Evolutionary conservation across 2,113 vertebrate species (phyloP).

Genomic region (Phyllostomus discolor): DNA sequence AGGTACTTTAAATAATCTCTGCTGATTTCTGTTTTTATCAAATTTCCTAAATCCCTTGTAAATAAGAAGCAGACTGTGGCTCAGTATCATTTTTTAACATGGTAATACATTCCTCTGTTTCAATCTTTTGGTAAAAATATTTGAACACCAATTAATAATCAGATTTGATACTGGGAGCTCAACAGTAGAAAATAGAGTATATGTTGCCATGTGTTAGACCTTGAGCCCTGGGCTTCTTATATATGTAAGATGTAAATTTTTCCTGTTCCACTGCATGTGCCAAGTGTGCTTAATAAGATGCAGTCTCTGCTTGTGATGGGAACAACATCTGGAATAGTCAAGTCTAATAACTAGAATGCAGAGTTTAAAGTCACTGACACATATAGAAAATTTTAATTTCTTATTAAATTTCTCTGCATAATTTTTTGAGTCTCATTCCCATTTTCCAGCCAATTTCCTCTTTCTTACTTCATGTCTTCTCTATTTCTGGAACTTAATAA

Average conservation of each 20-base stretch:
- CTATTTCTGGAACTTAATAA: background rate
- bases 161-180: background rate
- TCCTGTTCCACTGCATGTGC: background rate
- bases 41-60: background rate
- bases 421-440: background rate
- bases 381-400: background rate
- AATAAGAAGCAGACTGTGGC: background rate
- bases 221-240: background rate
- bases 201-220: background rate
- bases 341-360: background rate
- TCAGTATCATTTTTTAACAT: background rate
- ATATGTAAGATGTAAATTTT: background rate
- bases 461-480: background rate
- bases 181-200: background rate
- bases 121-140: background rate
- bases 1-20: background rate
- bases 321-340: background rate
- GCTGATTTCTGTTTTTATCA: background rate
- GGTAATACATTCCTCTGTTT: background rate
- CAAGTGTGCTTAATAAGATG: background rate
- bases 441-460: background rate
- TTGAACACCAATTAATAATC: background rate
- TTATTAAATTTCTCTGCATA: background rate
- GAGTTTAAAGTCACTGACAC: background rate
- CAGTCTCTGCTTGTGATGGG: background rate